These are phyloP conservation scores for Aphodius sticticus DNA, from an alignment of 2,888 invertebrate genomes.

Conservation along the genomic window DNA sequence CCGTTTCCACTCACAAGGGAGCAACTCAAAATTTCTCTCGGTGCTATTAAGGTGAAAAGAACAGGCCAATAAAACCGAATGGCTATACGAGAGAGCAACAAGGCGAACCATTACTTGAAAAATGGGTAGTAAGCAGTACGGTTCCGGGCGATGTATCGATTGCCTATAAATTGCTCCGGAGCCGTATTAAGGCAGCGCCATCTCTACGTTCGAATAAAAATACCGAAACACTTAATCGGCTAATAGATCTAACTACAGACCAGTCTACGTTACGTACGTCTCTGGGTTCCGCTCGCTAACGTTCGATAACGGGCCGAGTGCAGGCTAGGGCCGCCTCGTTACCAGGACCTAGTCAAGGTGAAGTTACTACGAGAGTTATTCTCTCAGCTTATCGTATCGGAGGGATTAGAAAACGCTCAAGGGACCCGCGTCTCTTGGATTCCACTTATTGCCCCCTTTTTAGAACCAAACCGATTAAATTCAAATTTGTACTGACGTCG, in stretches of 20 bases:
- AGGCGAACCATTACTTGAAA: neutral
- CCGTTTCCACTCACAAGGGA: neutral
- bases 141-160: slow-evolving; percentile 4
- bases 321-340: neutral
- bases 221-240: slow-evolving; percentile 36
- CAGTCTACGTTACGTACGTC: slow-evolving; percentile 26
- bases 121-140: neutral
- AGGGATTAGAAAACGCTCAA: neutral
- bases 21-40: neutral
- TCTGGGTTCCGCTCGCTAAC: neutral
- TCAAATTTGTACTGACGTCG: neutral
- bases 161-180: neutral
- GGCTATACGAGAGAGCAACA: neutral
- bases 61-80: neutral
- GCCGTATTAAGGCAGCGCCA: neutral
- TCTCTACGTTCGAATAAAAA: slow-evolving; percentile 31
- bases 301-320: neutral
- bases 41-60: neutral
- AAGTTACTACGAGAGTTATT: neutral
- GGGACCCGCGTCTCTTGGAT: neutral
- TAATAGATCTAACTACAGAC: slow-evolving; percentile 38
- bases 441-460: neutral
- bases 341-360: neutral
- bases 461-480: neutral
- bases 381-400: neutral